Base-by-base conservation (phyloP, 2,113 vertebrate species). In the Paedocypris sp. region DNA sequence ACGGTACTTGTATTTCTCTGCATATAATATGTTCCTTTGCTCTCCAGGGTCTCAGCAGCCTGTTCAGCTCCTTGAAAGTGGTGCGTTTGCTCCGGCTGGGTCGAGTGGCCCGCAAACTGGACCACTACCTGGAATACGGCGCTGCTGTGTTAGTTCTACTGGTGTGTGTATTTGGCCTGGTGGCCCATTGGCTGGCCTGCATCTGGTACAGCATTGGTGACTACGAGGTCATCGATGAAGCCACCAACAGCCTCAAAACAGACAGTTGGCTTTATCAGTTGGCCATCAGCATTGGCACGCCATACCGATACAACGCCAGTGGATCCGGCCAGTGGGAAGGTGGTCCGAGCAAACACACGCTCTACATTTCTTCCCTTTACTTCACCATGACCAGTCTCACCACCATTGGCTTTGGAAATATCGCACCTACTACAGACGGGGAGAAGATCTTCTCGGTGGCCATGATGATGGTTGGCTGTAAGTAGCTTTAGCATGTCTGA, bases 401-500 rank as follows among this genome's bases (percentile, higher is more conserved):
- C 69, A 98, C 94, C 2, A 98, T 97, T 65, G 94, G 94, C 66
- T 98, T 98, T 77, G 94, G 94, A 47, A 98, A 98, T 82, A 98
- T 98, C 51, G 94, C 94, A 66, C 94, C 94, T 1, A 97, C 93
- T 61, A 98, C 94, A 0, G 94, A 98, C 0, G 91, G 92, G 35
- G 94, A 98, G 84, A 98, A 98, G 88, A 94, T 98, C 66, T 98
- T 98, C 77, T 97, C 93, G 0, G 94, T 98, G 81, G 94, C 94
- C 53, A 98, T 97, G 94, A 98, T 98, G 94, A 98, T 98, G 94
- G 94, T 98, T 80, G 94, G 94, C 82, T 98, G 94, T 98, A 83
- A 97, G 94, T 98, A 83, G n/a, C 16, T 23, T 2, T n/a, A 9
- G 32, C 60, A 41, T 29, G 10, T 3, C 41, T 50, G 31, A 25